Base-by-base conservation (phyloP, 2,888 invertebrate species). In the Diadegma fenestrale region DNA sequence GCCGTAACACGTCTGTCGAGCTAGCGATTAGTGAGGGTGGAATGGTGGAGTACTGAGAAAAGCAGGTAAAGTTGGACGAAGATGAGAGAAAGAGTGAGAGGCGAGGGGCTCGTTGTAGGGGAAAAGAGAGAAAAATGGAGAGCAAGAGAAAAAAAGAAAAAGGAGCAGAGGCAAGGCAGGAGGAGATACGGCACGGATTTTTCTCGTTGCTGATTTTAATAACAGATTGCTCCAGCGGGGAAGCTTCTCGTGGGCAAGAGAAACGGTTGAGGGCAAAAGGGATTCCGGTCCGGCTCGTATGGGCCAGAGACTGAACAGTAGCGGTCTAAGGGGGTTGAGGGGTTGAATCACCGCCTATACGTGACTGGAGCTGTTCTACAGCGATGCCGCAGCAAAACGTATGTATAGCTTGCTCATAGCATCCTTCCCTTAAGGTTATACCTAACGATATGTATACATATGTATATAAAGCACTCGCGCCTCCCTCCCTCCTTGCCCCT, bases 191-290 rank as follows among this genome's bases (percentile, higher is more conserved):
- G 94, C 93, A 93, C 94, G 94, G 92, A 93, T 93, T 94, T 93
- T 93, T 93, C 93, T 92, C 93, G 92, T 93, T 93, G 92, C 93
- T 93, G 93, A 94, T 94, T 93, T 94, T 93, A 93, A 93, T 93
- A 94, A 93, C 92, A 93, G 88, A 88, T 88, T 88, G 88, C 82
- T 45, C 72, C 64, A 76, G 75, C 80, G 68, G 78, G 69, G 80
- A 73, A 75, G 77, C 51, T 73, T 73, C 80, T 80, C 80, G 48
- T 19, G 78, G 75, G 73, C 71, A 73, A 71, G 82, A 82, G 72
- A 61, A 82, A 58, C 54, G 45, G 79, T 63, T 64, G 63, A 48
- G 79, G 51, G 72, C 14, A 51, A 64, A 63, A 41, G 64, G 72
- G 63, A 79, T 78, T 61, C 63, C 66, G 64, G 68, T 68, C 77